phyloP scores from a whole-genome alignment of 2,113 vertebrate genomes.

The Platichthys stellatus region DNA sequence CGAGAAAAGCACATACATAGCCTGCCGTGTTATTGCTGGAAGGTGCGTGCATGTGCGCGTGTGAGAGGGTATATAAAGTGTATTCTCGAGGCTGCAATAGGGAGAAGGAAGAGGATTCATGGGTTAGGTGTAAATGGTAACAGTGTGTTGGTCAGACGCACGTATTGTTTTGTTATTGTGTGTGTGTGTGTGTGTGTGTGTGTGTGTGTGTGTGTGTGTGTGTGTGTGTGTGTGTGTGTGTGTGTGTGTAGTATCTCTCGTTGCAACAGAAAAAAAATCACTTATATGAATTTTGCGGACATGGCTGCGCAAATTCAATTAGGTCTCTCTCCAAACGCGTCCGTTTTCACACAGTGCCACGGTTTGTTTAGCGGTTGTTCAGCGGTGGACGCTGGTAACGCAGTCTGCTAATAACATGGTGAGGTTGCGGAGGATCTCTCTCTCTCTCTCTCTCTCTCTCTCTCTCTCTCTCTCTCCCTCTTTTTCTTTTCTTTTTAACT shows the following conservation, averaged over 20 bases:
- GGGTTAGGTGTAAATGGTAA: conserved; percentile 62
- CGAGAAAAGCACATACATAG: neutral
- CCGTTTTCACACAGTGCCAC: conserved; percentile 28
- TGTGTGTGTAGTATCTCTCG: neutral
- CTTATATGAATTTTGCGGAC: conserved; percentile 9
- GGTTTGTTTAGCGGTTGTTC: conserved; percentile 62
- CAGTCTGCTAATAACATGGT: conserved; percentile 68
- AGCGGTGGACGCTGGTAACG: conserved; percentile 33
- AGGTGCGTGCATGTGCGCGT: conserved; percentile 5
- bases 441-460: neutral
- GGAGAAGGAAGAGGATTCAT: conserved; percentile 17
- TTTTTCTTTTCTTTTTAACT: conserved; percentile 36
- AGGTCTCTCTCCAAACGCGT: conserved; percentile 28
- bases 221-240: conserved; percentile 7
- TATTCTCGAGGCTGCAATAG: conserved; percentile 25
- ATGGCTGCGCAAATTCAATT: conserved; percentile 46
- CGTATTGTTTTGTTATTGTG: conserved; percentile 19
- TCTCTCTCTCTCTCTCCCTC: neutral
- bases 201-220: conserved; percentile 19
- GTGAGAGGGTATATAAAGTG: neutral
- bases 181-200: conserved; percentile 1
- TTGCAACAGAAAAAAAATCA: neutral
- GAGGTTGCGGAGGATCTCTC: conserved; percentile 52
- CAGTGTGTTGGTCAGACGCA: conserved; percentile 56
- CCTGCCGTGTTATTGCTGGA: neutral